Percentiles rank a stretch among this genome's conserved stretches.
phyloP scores from a whole-genome alignment of 2,113 vertebrate genomes.

The Malurus alboscapulatus region DNA sequence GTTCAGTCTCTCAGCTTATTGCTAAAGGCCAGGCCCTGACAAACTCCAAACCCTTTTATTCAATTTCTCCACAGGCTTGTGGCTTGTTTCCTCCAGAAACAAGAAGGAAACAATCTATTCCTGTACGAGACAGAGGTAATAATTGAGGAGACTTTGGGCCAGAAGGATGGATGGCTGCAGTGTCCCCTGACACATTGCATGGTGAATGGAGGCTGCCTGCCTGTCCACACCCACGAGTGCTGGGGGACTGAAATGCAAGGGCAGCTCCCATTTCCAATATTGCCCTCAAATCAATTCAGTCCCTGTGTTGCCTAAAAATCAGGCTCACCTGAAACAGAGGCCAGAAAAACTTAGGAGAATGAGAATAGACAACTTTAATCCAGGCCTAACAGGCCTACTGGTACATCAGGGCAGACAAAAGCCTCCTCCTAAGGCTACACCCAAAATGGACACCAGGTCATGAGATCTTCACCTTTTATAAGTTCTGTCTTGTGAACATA shows the following conservation, averaged over 20 bases:
- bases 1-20: not conserved
- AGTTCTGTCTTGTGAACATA: no score
- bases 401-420: no score
- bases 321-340: no score
- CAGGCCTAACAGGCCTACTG: no score
- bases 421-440: no score
- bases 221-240: accelerated
- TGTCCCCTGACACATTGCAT: not conserved
- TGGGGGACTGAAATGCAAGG: not conserved
- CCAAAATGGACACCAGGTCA: no score
- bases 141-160: not conserved
- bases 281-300: not conserved
- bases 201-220: not conserved
- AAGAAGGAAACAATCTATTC: not conserved
- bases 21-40: not conserved
- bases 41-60: not conserved
- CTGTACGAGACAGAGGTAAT: not conserved
- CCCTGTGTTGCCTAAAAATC: no score
- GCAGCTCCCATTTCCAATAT: not conserved
- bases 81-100: not conserved
- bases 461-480: no score
- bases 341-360: no score
- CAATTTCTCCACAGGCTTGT: accelerated
- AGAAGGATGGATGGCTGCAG: not conserved
- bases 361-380: no score